Evolutionary conservation across 92 coral and sea anemone genomes (phyloP).

Genomic region (Blastomussa wellsi): DNA sequence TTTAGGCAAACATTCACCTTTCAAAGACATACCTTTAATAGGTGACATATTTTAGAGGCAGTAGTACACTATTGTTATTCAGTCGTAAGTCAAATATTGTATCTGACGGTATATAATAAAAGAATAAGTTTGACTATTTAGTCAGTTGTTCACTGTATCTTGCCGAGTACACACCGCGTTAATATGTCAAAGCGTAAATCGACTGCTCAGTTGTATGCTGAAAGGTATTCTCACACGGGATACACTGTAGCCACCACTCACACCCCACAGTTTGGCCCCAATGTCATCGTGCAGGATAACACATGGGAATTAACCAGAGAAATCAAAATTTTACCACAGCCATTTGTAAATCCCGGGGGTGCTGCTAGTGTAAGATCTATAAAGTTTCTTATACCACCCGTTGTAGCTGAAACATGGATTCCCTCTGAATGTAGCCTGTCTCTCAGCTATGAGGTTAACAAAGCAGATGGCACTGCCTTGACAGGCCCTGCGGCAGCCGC

Average conservation of each 20-base stretch:
- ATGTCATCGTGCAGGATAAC: slow-evolving; percentile 2
- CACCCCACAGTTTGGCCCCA: slow-evolving; percentile 5
- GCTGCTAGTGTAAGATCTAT: background rate
- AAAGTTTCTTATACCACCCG: slow-evolving; percentile 3
- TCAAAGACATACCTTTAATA: background rate
- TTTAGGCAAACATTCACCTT: slow-evolving; percentile 1
- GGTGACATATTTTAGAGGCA: slow-evolving; percentile 4
- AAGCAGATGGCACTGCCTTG: background rate
- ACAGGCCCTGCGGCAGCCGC: background rate
- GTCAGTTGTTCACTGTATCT: background rate
- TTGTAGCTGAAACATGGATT: background rate
- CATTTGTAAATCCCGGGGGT: background rate
- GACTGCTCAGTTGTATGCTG: background rate
- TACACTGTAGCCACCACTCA: slow-evolving; percentile 2
- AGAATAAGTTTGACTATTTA: background rate
- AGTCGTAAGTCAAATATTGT: background rate
- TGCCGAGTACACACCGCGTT: background rate
- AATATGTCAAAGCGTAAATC: slow-evolving; percentile 7
- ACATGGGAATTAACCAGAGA: slow-evolving; percentile 12
- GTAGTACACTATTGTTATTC: background rate
- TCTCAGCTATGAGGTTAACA: slow-evolving; percentile 1
- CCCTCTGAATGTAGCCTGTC: slow-evolving; percentile 8
- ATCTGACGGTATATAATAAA: background rate
- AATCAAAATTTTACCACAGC: background rate
- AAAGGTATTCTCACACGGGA: slow-evolving; percentile 9